Base-by-base conservation (phyloP, 2,888 invertebrate species). In the Lymantria dispar region DNA sequence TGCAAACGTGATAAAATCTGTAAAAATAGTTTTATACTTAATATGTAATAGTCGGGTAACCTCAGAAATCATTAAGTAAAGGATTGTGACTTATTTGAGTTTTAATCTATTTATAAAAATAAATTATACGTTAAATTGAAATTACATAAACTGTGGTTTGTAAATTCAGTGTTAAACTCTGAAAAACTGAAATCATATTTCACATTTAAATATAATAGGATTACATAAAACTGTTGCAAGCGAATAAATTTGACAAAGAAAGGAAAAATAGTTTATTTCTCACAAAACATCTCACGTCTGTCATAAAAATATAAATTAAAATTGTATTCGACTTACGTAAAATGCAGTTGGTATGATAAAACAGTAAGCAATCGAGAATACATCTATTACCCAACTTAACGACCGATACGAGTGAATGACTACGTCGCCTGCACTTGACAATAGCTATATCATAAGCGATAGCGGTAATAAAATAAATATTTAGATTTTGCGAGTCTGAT, bases 361-460 rank as follows among this genome's bases (percentile, higher is more conserved):
- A 70, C 68, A 62, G 56, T 59, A 58, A 61, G 67, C 64, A 58
- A 62, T 74, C 61, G 70, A 67, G 74, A 74, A 72, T 76, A 68
- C 73, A 75, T 73, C 68, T 72, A 72, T 74, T 71, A 70, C 63
- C 52, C 64, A 68, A 67, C 59, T 64, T 62, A 58, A 62, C 58
- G 57, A 54, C 58, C 70, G 68, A 70, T 63, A 54, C 62, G 58
- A 64, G 54, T 69, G 62, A 71, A 62, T 58, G 60, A 60, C 60
- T 52, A 60, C 55, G 60, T 60, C 64, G 65, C 58, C 54, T 61
- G 52, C 60, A 61, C 62, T 64, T 58, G 46, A 48, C 40, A 36
- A 7, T 15, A 29, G 41, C 1, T 30, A 42, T 54, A 9, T 9
- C 1, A 52, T 13, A 45, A 45, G 57, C n/a, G 50, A 7, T 11